A percentile compares a stretch with the other conserved stretches of the same genome.
phyloP scores from a whole-genome alignment of 2,888 invertebrate genomes.

The Drosophila demipolita region DNA sequence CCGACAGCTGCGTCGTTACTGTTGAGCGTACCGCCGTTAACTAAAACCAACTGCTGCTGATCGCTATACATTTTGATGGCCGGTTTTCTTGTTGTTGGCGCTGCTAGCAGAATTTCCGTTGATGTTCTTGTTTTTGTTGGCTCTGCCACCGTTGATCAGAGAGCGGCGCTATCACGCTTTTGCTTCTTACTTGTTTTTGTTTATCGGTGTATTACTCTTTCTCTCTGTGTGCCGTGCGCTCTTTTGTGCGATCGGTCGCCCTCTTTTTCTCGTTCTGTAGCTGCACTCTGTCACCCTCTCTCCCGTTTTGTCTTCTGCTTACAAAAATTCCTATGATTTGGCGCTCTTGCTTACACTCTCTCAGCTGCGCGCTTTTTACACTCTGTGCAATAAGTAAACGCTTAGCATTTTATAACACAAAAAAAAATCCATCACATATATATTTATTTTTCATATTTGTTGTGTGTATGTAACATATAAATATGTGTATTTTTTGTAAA shows the following conservation, averaged over 20 bases:
- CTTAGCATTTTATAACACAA: neutral
- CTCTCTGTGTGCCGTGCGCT: conserved; percentile 28
- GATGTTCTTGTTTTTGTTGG: conserved; percentile 33
- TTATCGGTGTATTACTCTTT: conserved; percentile 35
- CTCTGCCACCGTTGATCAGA: conserved; percentile 45
- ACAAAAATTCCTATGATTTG: conserved; percentile 38
- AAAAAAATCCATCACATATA: neutral
- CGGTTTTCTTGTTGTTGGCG: conserved; percentile 48
- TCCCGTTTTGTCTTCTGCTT: conserved; percentile 23
- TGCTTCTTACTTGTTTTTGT: conserved; percentile 55
- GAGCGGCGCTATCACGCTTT: conserved; percentile 48
- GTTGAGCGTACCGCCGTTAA: conserved; percentile 85
- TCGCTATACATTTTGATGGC: conserved; percentile 69
- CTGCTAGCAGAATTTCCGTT: conserved; percentile 32
- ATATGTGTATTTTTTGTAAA: neutral
- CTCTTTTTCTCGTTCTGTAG: conserved; percentile 25
- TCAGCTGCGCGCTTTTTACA: conserved; percentile 51
- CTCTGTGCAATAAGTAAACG: conserved; percentile 59
- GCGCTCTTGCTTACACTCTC: conserved; percentile 37
- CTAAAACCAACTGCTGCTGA: conserved; percentile 67
- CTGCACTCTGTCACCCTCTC: conserved; percentile 3
- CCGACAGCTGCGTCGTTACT: conserved; percentile 65
- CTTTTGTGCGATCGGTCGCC: conserved; percentile 1
- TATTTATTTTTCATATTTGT: neutral
- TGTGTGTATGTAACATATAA: neutral